phyloP scores from a whole-genome alignment of 2,888 invertebrate genomes.

The Plagiodera versicolora region DNA sequence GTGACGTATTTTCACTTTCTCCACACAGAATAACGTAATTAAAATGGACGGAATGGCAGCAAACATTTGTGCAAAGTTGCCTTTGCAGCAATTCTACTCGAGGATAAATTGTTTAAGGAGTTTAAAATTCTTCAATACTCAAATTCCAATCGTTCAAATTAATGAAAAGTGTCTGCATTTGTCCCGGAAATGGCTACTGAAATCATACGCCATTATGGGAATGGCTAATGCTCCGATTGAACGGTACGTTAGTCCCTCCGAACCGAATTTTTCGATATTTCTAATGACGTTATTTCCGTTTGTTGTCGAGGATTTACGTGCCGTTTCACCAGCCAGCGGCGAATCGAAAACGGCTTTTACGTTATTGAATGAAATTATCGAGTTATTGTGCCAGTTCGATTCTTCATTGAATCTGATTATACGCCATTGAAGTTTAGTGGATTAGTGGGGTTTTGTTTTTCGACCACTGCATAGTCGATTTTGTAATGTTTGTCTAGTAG shows the following conservation, averaged over 20 bases:
- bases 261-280: slow-evolving; percentile 25
- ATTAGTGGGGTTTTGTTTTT: too few species aligned
- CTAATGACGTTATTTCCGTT: slow-evolving; percentile 19
- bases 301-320: slow-evolving; percentile 18
- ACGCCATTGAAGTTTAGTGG: neutral
- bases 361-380: slow-evolving; percentile 19
- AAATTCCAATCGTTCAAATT: neutral
- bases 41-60: too few species aligned
- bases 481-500: too few species aligned
- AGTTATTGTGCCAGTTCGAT: slow-evolving; percentile 5
- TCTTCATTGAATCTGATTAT: slow-evolving; percentile 11
- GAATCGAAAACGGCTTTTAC: slow-evolving; percentile 16
- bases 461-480: too few species aligned
- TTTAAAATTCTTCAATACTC: neutral
- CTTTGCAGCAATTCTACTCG: too few species aligned
- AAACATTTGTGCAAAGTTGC: too few species aligned
- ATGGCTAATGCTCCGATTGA: neutral
- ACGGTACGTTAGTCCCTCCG: slow-evolving; percentile 10
- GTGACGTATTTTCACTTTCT: neutral
- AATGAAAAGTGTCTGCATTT: neutral
- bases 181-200: slow-evolving; percentile 2
- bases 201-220: neutral
- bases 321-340: slow-evolving; percentile 13
- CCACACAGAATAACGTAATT: too few species aligned
- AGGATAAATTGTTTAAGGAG: neutral